phyloP scores from a whole-genome alignment of 2,797 vertebrate species.

The Periparus ater region DNA sequence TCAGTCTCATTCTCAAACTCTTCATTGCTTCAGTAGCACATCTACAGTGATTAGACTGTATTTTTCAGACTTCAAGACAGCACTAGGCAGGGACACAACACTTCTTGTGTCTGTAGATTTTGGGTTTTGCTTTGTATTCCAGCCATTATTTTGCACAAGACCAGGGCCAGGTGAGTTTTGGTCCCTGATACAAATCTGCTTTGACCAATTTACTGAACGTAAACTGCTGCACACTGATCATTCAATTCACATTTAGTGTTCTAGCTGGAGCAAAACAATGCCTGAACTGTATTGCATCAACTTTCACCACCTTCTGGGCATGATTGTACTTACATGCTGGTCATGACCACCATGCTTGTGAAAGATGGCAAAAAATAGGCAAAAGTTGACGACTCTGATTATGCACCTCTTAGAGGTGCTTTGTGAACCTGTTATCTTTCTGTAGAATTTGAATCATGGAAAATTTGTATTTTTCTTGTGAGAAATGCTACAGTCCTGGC shows the following conservation, averaged over 20 bases:
- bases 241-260: neutral
- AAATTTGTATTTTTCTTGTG: neutral
- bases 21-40: neutral
- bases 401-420: neutral
- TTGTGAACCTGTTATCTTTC: neutral
- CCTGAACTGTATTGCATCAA: neutral
- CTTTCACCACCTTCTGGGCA: neutral
- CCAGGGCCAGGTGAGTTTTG: neutral
- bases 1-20: neutral
- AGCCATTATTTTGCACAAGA: neutral
- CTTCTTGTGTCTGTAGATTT: neutral
- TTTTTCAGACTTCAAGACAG: neutral
- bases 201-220: neutral
- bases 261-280: neutral
- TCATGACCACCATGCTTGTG: neutral
- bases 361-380: neutral
- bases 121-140: neutral
- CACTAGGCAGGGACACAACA: neutral
- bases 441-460: neutral
- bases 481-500: neutral
- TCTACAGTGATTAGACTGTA: neutral
- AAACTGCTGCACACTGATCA: neutral
- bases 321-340: neutral
- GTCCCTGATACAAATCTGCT: neutral
- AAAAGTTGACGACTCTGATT: neutral